Base-by-base conservation (phyloP, 2,113 vertebrate genomes). In the Odocoileus hemionus region DNA sequence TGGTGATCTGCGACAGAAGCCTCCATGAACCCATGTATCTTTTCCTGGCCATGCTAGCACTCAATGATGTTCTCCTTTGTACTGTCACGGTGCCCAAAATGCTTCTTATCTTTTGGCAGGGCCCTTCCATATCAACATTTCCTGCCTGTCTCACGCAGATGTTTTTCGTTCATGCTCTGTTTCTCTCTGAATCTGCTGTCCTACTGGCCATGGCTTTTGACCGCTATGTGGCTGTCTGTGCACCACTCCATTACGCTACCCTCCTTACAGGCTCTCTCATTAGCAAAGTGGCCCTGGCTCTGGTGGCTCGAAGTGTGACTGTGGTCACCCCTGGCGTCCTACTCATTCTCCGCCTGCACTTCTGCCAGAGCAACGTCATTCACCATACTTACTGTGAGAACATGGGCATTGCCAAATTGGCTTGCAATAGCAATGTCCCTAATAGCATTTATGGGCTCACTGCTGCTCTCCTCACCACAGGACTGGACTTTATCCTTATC, bases 141-240 rank as follows among this genome's bases (percentile, higher is more conserved):
- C 25, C 89, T 74, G 94, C 78, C 28, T 98, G 60, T 78, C 97
- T 98, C 58, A 97, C 70, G 26, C 98, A 98, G 86, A 97, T 98
- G 91, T 97, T 98, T 78, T 98, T 97, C 8, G 91, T 97, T 43
- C 97, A 98, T 19, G 95, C 95, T 67, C 91, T 97, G 23, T 97
- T 98, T 39, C 93, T 97, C 17, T 98, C 96, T 36, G 97, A 98
- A 74, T 98, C 96, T 33, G 97, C 97, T 28, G 17, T 97, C 58
- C 89, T 98, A 7, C 52, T 97, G 78, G 95, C 83, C 83, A 98
- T 98, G 98, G 98, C 97, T 64, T 98, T 97, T 96, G 98, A 98
- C n/a, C 52, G 1, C 60, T 61, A 33, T 61, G 95, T 97, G 57
- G 98, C 97, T 60, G 97, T 97, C 92, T 98, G 96, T 79, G 61